A percentile compares a stretch with the other conserved stretches of the same genome.
Evolutionary conservation across 2,888 invertebrate genomes (phyloP).

Genomic region (Pherbina coryleti): DNA sequence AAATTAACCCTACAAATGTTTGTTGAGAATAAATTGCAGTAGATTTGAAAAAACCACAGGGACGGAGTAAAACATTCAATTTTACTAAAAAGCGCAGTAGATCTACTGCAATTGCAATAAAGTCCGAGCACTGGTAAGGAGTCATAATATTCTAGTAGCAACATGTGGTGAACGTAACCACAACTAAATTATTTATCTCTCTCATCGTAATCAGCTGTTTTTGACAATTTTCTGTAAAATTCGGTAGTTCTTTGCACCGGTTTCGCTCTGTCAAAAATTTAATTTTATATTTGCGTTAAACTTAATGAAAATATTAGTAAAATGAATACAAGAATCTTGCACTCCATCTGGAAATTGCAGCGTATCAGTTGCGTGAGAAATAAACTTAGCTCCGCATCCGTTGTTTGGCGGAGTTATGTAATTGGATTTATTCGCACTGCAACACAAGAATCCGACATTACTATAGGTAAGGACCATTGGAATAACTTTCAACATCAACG

Average conservation of each 20-base stretch:
- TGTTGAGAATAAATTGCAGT: no score
- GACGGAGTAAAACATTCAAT: no score
- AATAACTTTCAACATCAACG: neutral
- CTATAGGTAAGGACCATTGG: neutral
- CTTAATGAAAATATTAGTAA: neutral
- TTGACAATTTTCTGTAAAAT: neutral
- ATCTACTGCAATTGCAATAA: no score
- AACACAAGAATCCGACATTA: neutral
- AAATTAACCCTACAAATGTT: no score
- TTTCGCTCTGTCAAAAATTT: neutral
- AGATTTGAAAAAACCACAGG: no score
- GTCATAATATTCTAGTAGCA: no score
- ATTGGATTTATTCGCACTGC: neutral
- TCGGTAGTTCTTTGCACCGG: neutral
- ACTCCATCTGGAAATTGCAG: constrained; percentile 42
- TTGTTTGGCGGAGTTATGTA: constrained; percentile 34
- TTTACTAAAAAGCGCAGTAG: no score
- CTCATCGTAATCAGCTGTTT: constrained; percentile 6
- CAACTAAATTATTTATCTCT: neutral
- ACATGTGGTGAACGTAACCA: no score
- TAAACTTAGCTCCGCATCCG: neutral
- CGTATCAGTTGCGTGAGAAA: neutral
- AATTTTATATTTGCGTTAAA: neutral
- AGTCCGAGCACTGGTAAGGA: no score
- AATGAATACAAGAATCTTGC: constrained; percentile 45